phyloP scores from a whole-genome alignment of 2,797 vertebrate genomes.

The Parauchenoglanis punctatus region DNA sequence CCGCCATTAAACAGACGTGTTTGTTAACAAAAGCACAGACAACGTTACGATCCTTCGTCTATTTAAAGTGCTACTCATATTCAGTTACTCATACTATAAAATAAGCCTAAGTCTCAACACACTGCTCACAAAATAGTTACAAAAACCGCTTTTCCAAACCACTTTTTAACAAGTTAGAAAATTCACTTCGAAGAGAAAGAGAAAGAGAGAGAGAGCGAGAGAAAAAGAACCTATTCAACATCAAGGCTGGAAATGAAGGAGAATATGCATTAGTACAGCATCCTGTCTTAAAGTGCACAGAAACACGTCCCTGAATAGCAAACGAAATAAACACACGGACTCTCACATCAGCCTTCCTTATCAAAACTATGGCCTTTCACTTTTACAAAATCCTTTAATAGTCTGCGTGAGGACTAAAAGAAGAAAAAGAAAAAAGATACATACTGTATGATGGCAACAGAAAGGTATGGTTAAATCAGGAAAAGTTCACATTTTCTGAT shows the following conservation, averaged over 20 bases:
- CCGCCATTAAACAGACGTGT: slow-evolving; percentile 6
- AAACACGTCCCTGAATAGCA: slow-evolving; percentile 49
- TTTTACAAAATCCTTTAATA: slow-evolving; percentile 24
- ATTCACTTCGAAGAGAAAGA: slow-evolving; percentile 3
- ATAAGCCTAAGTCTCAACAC: slow-evolving; percentile 32
- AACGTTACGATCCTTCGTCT: slow-evolving; percentile 22
- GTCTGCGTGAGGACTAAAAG: neutral
- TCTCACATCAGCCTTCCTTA: slow-evolving; percentile 9
- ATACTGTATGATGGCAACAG: neutral
- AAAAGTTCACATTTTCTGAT: neutral
- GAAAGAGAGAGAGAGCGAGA: neutral
- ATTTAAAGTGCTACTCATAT: slow-evolving; percentile 47
- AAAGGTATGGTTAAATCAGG: neutral
- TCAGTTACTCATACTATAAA: slow-evolving; percentile 29
- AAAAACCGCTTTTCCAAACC: slow-evolving; percentile 26
- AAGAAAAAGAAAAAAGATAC: neutral
- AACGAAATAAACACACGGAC: slow-evolving; percentile 12
- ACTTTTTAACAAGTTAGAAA: slow-evolving; percentile 25
- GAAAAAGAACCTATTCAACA: neutral
- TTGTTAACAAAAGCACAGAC: slow-evolving; percentile 27
- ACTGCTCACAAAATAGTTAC: slow-evolving; percentile 46
- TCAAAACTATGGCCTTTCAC: slow-evolving; percentile 19
- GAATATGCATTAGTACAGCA: slow-evolving; percentile 24
- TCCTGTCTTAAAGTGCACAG: slow-evolving; percentile 50
- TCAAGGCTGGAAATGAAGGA: slow-evolving; percentile 14